phyloP scores from a whole-genome alignment of 1,140 invertebrate genomes.

The Heliconius hermathena region DNA sequence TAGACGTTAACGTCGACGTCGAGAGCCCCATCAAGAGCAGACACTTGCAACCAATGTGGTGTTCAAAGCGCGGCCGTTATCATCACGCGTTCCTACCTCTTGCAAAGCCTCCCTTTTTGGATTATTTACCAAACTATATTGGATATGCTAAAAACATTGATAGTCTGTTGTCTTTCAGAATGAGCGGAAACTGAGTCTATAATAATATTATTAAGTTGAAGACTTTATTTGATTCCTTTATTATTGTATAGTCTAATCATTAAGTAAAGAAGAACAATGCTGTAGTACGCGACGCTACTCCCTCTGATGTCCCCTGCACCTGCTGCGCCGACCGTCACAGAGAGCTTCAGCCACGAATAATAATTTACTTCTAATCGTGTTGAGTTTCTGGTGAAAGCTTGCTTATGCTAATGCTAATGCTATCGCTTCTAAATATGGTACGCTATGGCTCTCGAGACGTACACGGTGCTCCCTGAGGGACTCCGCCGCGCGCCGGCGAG shows the following conservation, averaged over 20 bases:
- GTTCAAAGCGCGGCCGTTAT: not conserved
- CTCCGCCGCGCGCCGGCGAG: not conserved
- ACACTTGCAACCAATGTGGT: not conserved
- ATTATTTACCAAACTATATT: not conserved
- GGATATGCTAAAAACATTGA: too few species aligned
- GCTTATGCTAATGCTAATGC: conserved; percentile 5
- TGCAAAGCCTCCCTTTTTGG: not conserved
- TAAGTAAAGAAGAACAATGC: too few species aligned
- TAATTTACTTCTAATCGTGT: not conserved
- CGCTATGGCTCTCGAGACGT: not conserved
- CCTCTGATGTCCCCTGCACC: too few species aligned
- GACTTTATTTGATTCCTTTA: too few species aligned
- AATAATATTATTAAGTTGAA: too few species aligned
- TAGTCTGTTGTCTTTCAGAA: too few species aligned
- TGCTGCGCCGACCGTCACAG: too few species aligned
- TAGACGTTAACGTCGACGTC: not conserved
- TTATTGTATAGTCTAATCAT: too few species aligned
- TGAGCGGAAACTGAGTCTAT: too few species aligned
- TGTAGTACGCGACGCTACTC: too few species aligned
- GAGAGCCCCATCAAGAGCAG: not conserved
- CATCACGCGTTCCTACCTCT: not conserved
- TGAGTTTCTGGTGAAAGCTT: conserved; percentile 1
- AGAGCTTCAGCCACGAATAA: not conserved
- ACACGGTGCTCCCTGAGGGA: not conserved
- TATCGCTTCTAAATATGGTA: not conserved